phyloP scores from a whole-genome alignment of 2,113 vertebrate species.

The Notarius lentiginosus region DNA sequence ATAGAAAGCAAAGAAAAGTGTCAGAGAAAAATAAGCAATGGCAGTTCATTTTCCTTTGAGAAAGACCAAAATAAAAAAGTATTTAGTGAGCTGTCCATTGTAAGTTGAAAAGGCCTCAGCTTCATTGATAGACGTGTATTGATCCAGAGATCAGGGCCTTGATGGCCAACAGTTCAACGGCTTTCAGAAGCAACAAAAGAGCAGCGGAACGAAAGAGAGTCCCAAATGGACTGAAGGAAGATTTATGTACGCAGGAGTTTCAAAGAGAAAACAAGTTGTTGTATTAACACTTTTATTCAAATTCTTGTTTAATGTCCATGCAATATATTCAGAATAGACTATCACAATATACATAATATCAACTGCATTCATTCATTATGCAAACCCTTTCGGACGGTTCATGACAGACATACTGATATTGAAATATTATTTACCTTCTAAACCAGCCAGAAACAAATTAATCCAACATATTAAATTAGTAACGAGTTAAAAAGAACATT shows the following conservation, averaged over 20 bases:
- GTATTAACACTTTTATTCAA: background rate
- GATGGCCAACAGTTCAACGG: slow-evolving; percentile 68
- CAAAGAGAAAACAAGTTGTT: background rate
- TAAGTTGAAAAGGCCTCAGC: slow-evolving; percentile 64
- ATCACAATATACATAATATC: background rate
- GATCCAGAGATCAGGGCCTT: slow-evolving; percentile 71
- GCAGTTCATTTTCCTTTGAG: slow-evolving; percentile 69
- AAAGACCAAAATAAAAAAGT: slow-evolving; percentile 70
- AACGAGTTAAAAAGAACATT: background rate
- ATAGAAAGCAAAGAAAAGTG: slow-evolving; percentile 4
- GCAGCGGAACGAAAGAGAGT: slow-evolving; percentile 25
- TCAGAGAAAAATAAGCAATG: slow-evolving; percentile 47
- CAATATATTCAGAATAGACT: background rate
- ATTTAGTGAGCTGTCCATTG: slow-evolving; percentile 72
- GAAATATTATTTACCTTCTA: background rate
- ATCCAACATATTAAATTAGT: background rate
- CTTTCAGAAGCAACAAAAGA: slow-evolving; percentile 71
- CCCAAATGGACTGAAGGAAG: slow-evolving; percentile 13
- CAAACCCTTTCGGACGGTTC: background rate
- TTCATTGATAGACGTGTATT: slow-evolving; percentile 75
- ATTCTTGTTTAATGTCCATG: background rate
- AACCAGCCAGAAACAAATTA: background rate
- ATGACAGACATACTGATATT: background rate
- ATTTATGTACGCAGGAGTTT: slow-evolving; percentile 27
- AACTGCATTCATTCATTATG: background rate